Base-by-base conservation (phyloP, 2,797 vertebrate genomes). In the Mareca strepera region DNA sequence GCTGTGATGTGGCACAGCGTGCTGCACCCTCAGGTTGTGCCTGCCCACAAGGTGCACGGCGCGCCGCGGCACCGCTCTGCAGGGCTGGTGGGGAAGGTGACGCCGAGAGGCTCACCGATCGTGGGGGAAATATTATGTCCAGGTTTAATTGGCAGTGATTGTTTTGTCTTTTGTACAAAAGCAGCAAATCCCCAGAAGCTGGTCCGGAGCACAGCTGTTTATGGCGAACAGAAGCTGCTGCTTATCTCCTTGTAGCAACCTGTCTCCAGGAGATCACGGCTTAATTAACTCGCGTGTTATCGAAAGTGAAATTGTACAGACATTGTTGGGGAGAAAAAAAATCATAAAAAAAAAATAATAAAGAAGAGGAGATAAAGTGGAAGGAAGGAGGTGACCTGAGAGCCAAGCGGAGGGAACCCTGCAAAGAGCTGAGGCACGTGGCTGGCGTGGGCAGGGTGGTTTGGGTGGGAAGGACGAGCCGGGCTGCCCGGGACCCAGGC, bases 191-290 rank as follows among this genome's bases (percentile, higher is more conserved):
- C 97, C 96, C 88, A 82, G 96, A 97, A 97, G 94, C 95, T 94
- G 96, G 96, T 93, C 94, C 82, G 94, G 95, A 94, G 81, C 88
- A 92, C 92, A 91, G 96, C 96, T 97, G 96, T 97, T 98, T 97
- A 90, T 84, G 85, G 83, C 1, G 87, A 73, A 86, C 85, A 94
- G 96, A 96, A 95, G 90, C 88, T 10, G 69, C 85, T 59, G 95
- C 97, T 98, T 97, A 97, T 98, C 97, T 97, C 94, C 92, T 96
- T 90, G 95, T 96, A 97, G 93, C 97, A 98, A 98, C 97, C 95
- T 97, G 97, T 94, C 95, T 97, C 91, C 90, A 66, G 86, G 97
- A 97, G 97, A 98, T 98, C 97, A 95, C 94, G 94, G 97, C 97
- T 98, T 98, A 98, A 98, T 98, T 98, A 98, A 98, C 96, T 96